A percentile compares a stretch with the other conserved stretches of the same genome.
phyloP scores from a whole-genome alignment of 2,797 vertebrate species.

The Anomalospiza imberbis region DNA sequence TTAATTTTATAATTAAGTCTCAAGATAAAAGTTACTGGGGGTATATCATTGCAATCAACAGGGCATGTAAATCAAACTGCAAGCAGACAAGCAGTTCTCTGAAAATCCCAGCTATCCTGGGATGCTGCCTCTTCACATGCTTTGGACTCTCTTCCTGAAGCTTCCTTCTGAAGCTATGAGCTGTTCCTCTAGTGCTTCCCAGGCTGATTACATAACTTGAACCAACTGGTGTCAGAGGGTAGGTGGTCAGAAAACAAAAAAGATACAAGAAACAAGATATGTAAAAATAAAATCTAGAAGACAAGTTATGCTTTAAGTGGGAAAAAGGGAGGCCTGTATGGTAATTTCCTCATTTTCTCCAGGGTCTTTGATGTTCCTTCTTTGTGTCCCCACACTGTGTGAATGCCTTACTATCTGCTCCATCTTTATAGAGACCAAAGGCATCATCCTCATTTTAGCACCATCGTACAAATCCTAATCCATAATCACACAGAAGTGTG shows the following conservation, averaged over 20 bases:
- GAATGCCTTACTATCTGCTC: background rate
- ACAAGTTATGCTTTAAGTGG: background rate
- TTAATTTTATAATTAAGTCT: background rate
- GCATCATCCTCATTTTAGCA: background rate
- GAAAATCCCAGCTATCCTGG: background rate
- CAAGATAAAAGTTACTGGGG: background rate
- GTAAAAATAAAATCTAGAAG: background rate
- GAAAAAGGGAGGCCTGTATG: background rate
- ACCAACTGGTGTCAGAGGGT: background rate
- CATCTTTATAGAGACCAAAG: background rate
- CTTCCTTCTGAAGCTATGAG: background rate
- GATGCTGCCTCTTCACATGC: background rate
- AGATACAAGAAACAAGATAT: background rate
- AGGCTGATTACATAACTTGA: background rate
- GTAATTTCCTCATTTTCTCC: background rate
- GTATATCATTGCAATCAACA: background rate
- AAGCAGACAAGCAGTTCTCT: background rate
- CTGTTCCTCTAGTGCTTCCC: background rate
- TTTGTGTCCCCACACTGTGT: background rate
- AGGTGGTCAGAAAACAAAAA: background rate
- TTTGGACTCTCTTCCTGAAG: background rate
- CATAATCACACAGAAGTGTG: background rate
- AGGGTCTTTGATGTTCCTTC: background rate
- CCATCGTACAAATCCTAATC: rapidly evolving
- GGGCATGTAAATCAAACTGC: background rate